Percentiles rank a stretch among this genome's conserved stretches.
Conservation (phyloP, 2,113 vertebrate genomes). For the Syngnathoides biaculeatus region DNA sequence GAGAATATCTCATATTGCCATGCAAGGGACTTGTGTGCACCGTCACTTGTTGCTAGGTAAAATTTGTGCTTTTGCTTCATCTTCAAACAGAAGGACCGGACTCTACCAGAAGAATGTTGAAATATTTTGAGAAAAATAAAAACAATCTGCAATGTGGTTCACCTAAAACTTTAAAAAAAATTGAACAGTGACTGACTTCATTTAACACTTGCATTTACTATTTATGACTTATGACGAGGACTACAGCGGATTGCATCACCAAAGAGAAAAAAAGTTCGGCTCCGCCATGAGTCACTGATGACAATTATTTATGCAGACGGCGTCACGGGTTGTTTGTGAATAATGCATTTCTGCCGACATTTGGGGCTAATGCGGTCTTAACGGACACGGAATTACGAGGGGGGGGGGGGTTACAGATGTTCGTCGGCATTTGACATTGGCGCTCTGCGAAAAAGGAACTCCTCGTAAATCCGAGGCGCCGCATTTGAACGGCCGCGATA, state of each 20-base stretch:
- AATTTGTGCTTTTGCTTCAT: not conserved
- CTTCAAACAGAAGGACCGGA: too few species aligned
- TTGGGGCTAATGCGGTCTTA: slow-evolving; percentile 50
- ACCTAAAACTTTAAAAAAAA: too few species aligned
- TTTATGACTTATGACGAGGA: too few species aligned
- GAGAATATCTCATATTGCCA: not conserved
- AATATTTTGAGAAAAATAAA: too few species aligned
- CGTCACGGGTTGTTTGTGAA: slow-evolving; percentile 26
- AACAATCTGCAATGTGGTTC: too few species aligned
- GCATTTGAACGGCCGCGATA: slow-evolving; percentile 21
- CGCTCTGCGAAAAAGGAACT: slow-evolving; percentile 29
- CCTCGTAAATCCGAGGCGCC: slow-evolving; percentile 34
- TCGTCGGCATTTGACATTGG: slow-evolving; percentile 43
- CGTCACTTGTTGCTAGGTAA: not conserved
- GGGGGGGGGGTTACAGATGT: slow-evolving; percentile 55
- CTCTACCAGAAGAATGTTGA: too few species aligned
- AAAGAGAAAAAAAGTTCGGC: not conserved
- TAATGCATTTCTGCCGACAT: slow-evolving; percentile 29
- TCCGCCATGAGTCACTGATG: not conserved
- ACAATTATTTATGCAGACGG: slow-evolving; percentile 12
- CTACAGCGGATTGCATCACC: not conserved
- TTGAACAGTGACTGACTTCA: too few species aligned
- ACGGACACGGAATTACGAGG: slow-evolving; percentile 50
- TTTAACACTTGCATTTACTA: too few species aligned
- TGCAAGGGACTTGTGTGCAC: not conserved